Evolutionary conservation across 2,888 invertebrate species (phyloP).

Genomic region (Polietes domitor): DNA sequence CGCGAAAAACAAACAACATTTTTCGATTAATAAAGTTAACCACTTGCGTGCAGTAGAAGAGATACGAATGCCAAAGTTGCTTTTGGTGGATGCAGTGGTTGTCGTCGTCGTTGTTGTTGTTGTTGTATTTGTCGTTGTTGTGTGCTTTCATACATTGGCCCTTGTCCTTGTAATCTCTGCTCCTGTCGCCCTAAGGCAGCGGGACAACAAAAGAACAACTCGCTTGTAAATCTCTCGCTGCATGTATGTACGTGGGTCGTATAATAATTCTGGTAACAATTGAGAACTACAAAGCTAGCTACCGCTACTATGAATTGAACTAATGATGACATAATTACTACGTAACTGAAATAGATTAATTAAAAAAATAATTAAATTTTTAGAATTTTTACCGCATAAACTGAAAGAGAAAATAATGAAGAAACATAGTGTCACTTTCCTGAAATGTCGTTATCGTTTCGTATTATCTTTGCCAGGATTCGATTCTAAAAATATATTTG

Average conservation of each 20-base stretch:
- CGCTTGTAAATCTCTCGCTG: conserved; percentile 18
- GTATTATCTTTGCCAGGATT: too few species aligned
- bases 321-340: too few species aligned
- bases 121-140: neutral
- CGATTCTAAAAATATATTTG: too few species aligned
- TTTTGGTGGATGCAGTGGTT: neutral
- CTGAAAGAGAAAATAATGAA: too few species aligned
- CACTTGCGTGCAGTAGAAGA: conserved; percentile 43
- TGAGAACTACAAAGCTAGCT: too few species aligned
- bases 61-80: conserved; percentile 35
- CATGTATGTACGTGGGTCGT: neutral
- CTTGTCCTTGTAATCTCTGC: neutral
- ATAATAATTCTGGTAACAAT: too few species aligned
- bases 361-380: too few species aligned
- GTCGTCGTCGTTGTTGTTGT: neutral
- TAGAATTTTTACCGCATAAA: too few species aligned
- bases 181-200: neutral
- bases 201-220: conserved; percentile 12
- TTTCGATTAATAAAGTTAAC: conserved; percentile 61
- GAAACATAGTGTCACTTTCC: too few species aligned
- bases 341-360: too few species aligned
- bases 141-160: conserved; percentile 13
- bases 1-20: conserved; percentile 41
- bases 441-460: too few species aligned
- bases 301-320: too few species aligned